phyloP scores from a whole-genome alignment of 1,140 invertebrate species.

The Lordiphosa clarofinis region DNA sequence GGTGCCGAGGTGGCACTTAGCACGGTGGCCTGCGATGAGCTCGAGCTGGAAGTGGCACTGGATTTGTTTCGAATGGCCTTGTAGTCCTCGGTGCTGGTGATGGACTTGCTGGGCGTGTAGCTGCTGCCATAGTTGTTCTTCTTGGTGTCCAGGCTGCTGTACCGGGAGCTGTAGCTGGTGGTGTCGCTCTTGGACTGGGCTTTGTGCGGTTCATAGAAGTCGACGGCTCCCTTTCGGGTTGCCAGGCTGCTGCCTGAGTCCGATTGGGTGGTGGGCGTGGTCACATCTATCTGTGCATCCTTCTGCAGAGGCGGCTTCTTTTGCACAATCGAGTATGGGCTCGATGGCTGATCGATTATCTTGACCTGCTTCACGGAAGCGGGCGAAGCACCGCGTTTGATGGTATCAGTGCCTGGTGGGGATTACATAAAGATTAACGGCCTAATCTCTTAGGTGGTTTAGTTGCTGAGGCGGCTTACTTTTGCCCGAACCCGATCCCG shows the following conservation, averaged over 20 bases:
- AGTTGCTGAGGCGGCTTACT: conserved; percentile 40
- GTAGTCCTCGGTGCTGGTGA: conserved; percentile 57
- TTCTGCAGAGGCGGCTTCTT: conserved; percentile 64
- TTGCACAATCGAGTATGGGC: conserved; percentile 69
- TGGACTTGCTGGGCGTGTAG: conserved; percentile 40
- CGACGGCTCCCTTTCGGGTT: conserved; percentile 52
- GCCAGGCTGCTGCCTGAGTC: conserved; percentile 23
- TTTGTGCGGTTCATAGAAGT: conserved; percentile 75
- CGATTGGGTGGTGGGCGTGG: conserved; percentile 45
- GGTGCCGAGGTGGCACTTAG: conserved; percentile 73
- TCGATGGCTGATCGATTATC: conserved; percentile 63
- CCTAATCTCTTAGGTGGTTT: not conserved
- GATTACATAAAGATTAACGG: conserved; percentile 3
- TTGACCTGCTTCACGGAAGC: conserved; percentile 72
- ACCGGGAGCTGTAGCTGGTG: conserved; percentile 46
- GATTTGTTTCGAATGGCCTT: conserved; percentile 74
- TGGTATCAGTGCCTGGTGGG: conserved; percentile 77
- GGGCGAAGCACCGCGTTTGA: conserved; percentile 78
- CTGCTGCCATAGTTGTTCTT: conserved; percentile 48
- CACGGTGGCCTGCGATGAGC: conserved; percentile 74
- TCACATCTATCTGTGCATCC: conserved; percentile 52
- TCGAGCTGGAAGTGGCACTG: conserved; percentile 73
- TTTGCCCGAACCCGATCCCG: conserved; percentile 78
- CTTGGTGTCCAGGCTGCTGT: conserved; percentile 47
- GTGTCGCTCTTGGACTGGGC: conserved; percentile 46